Conservation (phyloP, 2,888 invertebrate genomes). For the Sphaerophoria rueppellii region DNA sequence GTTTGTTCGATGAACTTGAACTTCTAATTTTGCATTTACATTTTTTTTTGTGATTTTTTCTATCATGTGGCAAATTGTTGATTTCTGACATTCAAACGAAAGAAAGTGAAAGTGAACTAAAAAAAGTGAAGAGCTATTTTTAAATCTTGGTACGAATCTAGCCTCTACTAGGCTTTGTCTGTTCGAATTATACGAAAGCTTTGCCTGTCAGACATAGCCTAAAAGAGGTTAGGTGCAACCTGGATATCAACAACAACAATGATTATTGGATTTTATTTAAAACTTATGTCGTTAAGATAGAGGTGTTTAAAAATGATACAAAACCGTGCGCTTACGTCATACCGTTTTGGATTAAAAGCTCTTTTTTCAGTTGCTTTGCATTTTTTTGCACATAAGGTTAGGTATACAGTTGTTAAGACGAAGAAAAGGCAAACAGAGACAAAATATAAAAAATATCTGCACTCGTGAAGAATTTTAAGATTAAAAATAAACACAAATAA, state of each 20-base stretch:
- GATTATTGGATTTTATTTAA: neutral
- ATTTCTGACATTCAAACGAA: constrained; percentile 50
- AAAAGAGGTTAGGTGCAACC: constrained; percentile 85
- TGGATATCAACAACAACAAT: constrained; percentile 74
- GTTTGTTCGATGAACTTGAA: constrained; percentile 78
- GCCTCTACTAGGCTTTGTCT: constrained; percentile 87
- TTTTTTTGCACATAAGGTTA: neutral
- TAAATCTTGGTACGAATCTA: constrained; percentile 81
- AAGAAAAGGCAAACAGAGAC: constrained; percentile 41
- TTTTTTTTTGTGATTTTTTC: constrained; percentile 17
- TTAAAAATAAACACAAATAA: constrained; percentile 18
- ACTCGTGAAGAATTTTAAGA: constrained; percentile 28
- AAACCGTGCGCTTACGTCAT: constrained; percentile 32
- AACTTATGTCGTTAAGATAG: constrained; percentile 4
- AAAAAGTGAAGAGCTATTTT: constrained; percentile 18
- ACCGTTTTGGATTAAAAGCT: constrained; percentile 22
- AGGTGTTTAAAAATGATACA: neutral
- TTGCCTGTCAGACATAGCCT: constrained; percentile 84
- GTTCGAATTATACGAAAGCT: constrained; percentile 77
- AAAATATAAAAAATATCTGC: constrained; percentile 39
- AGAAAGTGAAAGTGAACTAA: constrained; percentile 40
- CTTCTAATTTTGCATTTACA: constrained; percentile 74
- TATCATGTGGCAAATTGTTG: constrained; percentile 51
- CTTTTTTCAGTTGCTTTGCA: neutral
- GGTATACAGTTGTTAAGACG: constrained; percentile 30